Base-by-base conservation (phyloP, 2,113 vertebrate species). In the Strix uralensis region DNA sequence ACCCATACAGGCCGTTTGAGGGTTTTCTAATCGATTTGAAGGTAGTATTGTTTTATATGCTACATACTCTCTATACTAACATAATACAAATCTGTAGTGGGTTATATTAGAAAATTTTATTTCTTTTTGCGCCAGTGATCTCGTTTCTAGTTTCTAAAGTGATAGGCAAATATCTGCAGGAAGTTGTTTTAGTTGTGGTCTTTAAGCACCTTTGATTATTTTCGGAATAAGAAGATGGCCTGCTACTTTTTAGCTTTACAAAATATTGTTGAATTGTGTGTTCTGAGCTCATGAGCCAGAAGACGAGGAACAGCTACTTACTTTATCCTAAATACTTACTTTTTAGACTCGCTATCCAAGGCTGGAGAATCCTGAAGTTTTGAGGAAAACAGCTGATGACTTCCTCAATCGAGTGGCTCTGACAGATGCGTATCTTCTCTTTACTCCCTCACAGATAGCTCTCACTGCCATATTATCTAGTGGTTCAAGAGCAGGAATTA, bases 21-120 rank as follows among this genome's bases (percentile, higher is more conserved):
- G 99, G 99, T 40, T 98, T 99, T 93, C 98, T 99, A 32, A 99
- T 99, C 8, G 99, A 99, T 97, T 86, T 99, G 81, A 99, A 99
- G 99, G 99, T 99, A 97, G 81, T 63, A 9, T 11, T 44, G 1
- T 47, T 59, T 81, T 34, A 19, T 80, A 5, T 25, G 9, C 11
- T 46, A 0, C 6, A 7, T 71, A 17, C 5, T 51, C 0, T 2
- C 0, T 70, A 13, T 27, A 15, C 7, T 73, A 38, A 82, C 3
- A 1, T 58, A 22, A 66, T 17, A 20, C 2, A 40, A 23, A 11
- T 49, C 40, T 78, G 19, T 63, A 0, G 1, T 13, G 54, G 10
- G 8, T 69, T 44, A 1, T 79, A 29, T 42, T 65, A 58, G 40
- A 67, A 81, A 65, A 20, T 8, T 40, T 58, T 6, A 26, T 52